phyloP scores from a whole-genome alignment of 2,797 vertebrate species.

The Falco berigora region DNA sequence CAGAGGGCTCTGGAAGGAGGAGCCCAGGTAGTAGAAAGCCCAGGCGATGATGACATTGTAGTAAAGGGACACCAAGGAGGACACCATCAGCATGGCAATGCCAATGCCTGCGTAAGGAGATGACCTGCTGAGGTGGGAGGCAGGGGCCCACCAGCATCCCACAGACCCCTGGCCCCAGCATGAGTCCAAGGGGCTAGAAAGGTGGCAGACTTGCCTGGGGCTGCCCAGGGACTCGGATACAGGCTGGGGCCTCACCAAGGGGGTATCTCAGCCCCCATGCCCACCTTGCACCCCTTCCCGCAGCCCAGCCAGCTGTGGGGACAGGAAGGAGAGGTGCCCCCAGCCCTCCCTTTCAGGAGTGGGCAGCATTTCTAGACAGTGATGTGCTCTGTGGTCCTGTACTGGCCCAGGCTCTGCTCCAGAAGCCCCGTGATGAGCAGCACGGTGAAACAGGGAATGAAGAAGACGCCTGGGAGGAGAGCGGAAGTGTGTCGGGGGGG shows the following conservation, averaged over 20 bases:
- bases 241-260: background rate
- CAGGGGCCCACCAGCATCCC: background rate
- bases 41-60: conserved; percentile 86
- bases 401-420: conserved; percentile 87
- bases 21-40: conserved; percentile 83
- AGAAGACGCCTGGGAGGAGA: conserved; percentile 77
- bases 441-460: conserved; percentile 86
- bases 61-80: conserved; percentile 80
- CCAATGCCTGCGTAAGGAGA: conserved; percentile 71
- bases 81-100: conserved; percentile 82
- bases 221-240: background rate
- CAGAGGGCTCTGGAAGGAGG: conserved; percentile 84
- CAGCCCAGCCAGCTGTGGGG: background rate
- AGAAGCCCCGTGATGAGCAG: conserved; percentile 80
- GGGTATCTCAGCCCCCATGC: too few species aligned
- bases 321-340: background rate
- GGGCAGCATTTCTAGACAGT: conserved; percentile 87
- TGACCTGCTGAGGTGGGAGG: background rate
- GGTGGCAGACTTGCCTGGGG: background rate
- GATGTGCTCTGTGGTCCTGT: conserved; percentile 79
- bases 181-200: accelerated
- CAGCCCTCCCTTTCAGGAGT: conserved; percentile 78
- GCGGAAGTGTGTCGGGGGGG: accelerated
- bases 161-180: accelerated
- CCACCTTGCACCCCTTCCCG: background rate